phyloP scores from a whole-genome alignment of 1,140 invertebrate species.

The Brachionus calyciflorus region DNA sequence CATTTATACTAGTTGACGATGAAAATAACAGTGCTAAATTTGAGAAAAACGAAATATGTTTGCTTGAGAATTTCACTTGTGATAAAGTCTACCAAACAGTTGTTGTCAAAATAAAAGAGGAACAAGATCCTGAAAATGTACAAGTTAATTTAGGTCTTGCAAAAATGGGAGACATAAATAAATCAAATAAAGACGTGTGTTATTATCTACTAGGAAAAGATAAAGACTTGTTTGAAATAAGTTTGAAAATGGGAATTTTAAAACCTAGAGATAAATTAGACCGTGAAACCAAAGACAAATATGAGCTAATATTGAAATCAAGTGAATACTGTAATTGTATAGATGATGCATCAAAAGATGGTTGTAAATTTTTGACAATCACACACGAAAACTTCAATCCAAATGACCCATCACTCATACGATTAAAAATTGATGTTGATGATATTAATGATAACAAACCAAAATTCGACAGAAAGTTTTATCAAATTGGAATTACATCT shows the following conservation, averaged over 20 bases:
- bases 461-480: conserved; percentile 32
- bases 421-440: background rate
- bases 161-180: background rate
- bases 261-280: conserved; percentile 11
- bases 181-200: background rate
- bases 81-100: conserved; percentile 10
- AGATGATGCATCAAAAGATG: background rate
- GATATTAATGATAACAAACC: conserved; percentile 36
- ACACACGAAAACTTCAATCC: background rate
- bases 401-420: background rate
- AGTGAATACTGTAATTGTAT: conserved; percentile 28
- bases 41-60: background rate
- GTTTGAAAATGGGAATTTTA: background rate
- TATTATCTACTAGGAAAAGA: conserved; percentile 18
- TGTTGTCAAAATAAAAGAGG: background rate
- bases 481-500: conserved; percentile 39
- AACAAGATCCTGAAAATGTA: background rate
- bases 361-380: background rate
- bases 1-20: conserved; percentile 30
- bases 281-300: conserved; percentile 2
- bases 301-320: conserved; percentile 9
- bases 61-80: background rate
- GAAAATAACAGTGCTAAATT: conserved; percentile 16
- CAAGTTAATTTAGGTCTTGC: background rate
- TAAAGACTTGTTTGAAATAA: background rate